Evolutionary conservation across 2,113 vertebrate species (phyloP), one percentile per base, ranked within the genome.

Genomic region (Chamaetylas fuelleborni): DNA sequence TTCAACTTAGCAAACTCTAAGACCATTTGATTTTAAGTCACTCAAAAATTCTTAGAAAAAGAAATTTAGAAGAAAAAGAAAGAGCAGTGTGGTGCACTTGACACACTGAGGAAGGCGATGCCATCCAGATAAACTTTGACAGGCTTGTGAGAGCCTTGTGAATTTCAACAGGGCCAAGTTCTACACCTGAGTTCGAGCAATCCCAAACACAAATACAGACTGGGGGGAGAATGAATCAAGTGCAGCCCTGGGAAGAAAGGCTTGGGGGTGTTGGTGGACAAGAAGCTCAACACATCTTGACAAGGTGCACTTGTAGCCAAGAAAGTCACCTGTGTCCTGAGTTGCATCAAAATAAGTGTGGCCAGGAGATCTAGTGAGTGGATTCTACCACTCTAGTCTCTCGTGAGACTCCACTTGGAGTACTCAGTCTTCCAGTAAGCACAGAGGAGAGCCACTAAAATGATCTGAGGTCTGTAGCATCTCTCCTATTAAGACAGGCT

Each of bases 221-320:
- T 11, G 10, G 1, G 7, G 14, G 8, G 18, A 45, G 47, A 61
- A 45, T 28, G 2, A 61, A 78, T n/a, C 19, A n/a, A 29, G 12
- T 14, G 6, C 6, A 40, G 19, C 8, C 28, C 28, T 61, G 23
- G 13, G 25, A 57, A 34, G 20, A 86, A n/a, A 61, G 23, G 6
- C 18, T 33, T 38, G 19, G n/a, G 18, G 3, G 2, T 53, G 17
- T 22, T 67, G 5, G 6, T 45, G 15, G 15, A 38, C 8, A n/a
- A 61, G n/a, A n/a, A 28, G 12, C 2, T n/a, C 1, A 5, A 45
- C 33, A 53, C 0, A 1, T 38, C 38, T 45, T 33, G 19, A 8
- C 23, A 69, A 16, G 5, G 22, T n/a, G 9, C 19, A 8, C 28
- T 24, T 45, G 15, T n/a, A 45, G 23, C 28, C 23, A 33, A 28